Evolutionary conservation across 2,797 vertebrate species (phyloP), one percentile per base, ranked within the genome.

Genomic region (Eptatretus atami): DNA sequence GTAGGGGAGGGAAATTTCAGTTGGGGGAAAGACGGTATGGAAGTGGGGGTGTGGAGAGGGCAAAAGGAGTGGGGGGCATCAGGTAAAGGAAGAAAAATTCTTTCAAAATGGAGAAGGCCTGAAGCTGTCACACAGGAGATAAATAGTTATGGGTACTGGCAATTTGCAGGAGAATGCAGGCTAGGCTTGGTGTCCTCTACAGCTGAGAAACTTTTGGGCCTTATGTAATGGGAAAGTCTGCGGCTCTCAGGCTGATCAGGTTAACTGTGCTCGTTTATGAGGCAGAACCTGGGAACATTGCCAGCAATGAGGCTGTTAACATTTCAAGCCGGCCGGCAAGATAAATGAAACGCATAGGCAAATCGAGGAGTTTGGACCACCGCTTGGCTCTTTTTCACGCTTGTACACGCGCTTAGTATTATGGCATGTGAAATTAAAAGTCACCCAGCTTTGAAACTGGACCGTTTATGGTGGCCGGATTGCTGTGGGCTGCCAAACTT

Each of bases 331-430:
- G 57, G 57, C 57, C 57, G 57, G 57, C 57, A 61, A 61, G 57
- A 61, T 61, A 61, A 61, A 61, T 61, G 57, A 61, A 61, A 61
- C 57, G 57, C 57, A 61, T 61, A 61, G 57, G 57, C 57, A 61
- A 61, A 61, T 61, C 57, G 57, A n/a, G n/a, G 57, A 61, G 57
- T 61, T 61, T 61, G 57, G 57, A 25, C 11, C 57, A n/a, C 57
- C 57, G n/a, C 57, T 24, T 24, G 15, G 15, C 57, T 25, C 57
- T 25, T 12, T 61, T 61, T 12, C 57, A 61, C 57, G 57, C 57
- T 61, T 61, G 25, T 25, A 25, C 57, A 61, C 57, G 57, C 57
- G 57, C 57, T 61, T 25, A 25, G 57, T 61, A 61, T 61, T 61
- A 61, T 61, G 25, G 25, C 57, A 61, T 25, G 57, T 61, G 57